Base-by-base conservation (phyloP, 1,140 invertebrate genomes). In the Anoplolepis gracilipes region DNA sequence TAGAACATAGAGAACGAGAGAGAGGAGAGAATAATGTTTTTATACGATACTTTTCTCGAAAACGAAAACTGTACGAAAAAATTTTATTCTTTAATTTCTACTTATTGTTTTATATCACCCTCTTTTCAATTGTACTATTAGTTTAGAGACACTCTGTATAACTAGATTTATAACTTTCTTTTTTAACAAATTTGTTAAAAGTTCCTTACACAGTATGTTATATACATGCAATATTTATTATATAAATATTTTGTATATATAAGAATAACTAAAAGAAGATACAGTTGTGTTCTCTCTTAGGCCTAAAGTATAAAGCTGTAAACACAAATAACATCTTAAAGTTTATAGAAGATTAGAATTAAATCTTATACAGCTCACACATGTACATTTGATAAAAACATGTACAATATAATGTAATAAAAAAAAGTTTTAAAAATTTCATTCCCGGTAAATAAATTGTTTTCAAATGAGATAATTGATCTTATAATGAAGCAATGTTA, bases 111-210 rank as follows among this genome's bases (percentile, higher is more conserved):
- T n/a, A 33, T 30, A 62, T 36, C 1, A 33, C 13, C 16, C 61
- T 19, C 30, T 16, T 49, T 46, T 49, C 5, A 16, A 49, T 49
- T 49, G 16, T 49, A 49, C 16, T 19, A 49, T 49, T 49, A 49
- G 16, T 49, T 49, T 16, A 49, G 2, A 46, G 46, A 49, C 46
- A 49, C 13, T 49, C 22, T 73, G 36, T 62, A 77, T 77, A 78
- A 78, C n/a, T 49, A 53, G 33, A 25, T 81, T 28, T 72, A 67
- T 10, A 16, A 79, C 53, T 33, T 62, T 49, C 30, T 53, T 28
- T 82, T 61, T 82, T 67, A 67, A 73, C 62, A 79, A 42, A 79
- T 57, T 79, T 69, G 33, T 57, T 79, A 69, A 65, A 79, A 79
- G 46, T 69, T 79, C 76, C 33, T 82, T 82, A 49, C 22, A 67